These are phyloP conservation scores for Drosophila recens DNA, from an alignment of 2,888 invertebrate genomes.

Conservation along the genomic window DNA sequence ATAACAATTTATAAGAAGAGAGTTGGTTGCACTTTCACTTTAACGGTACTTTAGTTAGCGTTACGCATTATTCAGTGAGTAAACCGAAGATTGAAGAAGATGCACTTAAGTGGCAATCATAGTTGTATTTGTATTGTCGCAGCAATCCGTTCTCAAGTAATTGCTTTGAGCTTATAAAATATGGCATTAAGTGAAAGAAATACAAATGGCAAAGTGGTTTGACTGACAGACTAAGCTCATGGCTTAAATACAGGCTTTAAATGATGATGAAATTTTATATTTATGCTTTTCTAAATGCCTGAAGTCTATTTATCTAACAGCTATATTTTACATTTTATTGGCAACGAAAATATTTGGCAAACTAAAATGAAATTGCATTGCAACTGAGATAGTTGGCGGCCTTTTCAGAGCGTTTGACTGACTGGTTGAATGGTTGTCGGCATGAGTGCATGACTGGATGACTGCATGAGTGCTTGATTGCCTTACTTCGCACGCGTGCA, in stretches of 20 bases:
- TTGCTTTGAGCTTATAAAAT: not conserved
- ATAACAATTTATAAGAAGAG: constrained; percentile 14
- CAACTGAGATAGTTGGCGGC: constrained; percentile 9
- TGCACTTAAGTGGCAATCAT: constrained; percentile 23
- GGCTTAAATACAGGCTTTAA: not conserved
- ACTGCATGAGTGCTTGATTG: constrained; percentile 27
- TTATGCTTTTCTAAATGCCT: not conserved
- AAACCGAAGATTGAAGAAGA: constrained; percentile 1
- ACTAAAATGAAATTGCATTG: constrained; percentile 10
- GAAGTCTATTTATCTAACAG: not conserved
- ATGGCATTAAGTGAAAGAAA: not conserved
- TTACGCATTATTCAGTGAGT: constrained; percentile 5
- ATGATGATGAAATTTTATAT: not conserved
- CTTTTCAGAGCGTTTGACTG: constrained; percentile 4
- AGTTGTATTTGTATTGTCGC: constrained; percentile 16
- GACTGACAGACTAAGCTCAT: not conserved
- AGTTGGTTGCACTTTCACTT: constrained; percentile 26
- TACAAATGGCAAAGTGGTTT: not conserved
- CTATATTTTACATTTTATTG: not conserved
- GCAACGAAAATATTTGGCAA: constrained; percentile 1
- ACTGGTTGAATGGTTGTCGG: constrained; percentile 1
- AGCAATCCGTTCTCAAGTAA: not conserved
- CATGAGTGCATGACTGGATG: constrained; percentile 17
- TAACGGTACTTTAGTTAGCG: constrained; percentile 9
- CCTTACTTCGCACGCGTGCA: constrained; percentile 24